These are phyloP conservation scores for Steinernema khuongi DNA, from an alignment of 1,140 invertebrate genomes.

Conservation along the genomic window DNA sequence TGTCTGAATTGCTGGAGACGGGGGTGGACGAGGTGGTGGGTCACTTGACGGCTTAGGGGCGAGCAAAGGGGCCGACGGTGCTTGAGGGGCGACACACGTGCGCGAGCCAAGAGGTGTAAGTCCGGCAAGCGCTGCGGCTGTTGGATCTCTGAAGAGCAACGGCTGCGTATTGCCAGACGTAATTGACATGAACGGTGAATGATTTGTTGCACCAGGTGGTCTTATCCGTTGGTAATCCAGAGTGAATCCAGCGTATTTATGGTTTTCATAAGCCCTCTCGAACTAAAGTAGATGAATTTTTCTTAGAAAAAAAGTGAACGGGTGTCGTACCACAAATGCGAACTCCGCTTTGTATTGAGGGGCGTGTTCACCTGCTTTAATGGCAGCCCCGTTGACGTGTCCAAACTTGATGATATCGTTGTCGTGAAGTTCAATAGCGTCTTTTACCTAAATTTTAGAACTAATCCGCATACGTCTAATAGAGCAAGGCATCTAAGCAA, in stretches of 20 bases:
- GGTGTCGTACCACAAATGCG: constrained; percentile 53
- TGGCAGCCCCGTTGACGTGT: constrained; percentile 60
- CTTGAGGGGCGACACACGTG: neutral
- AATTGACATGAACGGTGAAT: neutral
- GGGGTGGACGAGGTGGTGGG: neutral
- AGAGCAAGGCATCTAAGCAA: neutral
- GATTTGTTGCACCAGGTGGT: neutral
- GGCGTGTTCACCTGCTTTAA: constrained; percentile 58
- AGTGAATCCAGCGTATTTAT: neutral
- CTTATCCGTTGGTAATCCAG: neutral
- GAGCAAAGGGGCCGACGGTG: neutral
- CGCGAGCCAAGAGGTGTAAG: neutral
- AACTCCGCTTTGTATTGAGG: constrained; percentile 57
- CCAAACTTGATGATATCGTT: constrained; percentile 60
- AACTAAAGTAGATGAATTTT: neutral
- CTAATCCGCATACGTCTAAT: neutral
- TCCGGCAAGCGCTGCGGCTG: neutral
- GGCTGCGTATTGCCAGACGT: neutral
- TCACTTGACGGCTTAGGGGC: neutral
- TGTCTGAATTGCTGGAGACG: neutral
- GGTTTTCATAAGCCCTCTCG: neutral
- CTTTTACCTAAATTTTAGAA: constrained; percentile 11
- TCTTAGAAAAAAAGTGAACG: neutral
- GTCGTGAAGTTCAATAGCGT: constrained; percentile 41
- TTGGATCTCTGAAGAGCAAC: neutral